These are phyloP conservation scores for Botia kubotai DNA, from an alignment of 2,797 vertebrate genomes.

Conservation along the genomic window DNA sequence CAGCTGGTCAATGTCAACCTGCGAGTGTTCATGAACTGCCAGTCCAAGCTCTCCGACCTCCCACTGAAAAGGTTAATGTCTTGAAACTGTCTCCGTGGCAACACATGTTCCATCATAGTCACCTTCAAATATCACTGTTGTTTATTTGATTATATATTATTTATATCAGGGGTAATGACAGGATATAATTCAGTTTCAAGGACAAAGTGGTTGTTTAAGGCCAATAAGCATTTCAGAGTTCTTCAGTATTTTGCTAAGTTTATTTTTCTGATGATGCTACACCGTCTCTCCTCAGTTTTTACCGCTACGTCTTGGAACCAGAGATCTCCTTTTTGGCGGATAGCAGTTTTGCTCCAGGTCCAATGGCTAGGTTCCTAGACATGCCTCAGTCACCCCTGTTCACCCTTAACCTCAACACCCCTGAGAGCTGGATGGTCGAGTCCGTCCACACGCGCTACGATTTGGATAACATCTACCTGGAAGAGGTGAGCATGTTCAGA, in stretches of 20 bases:
- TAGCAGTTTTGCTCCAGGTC: conserved; percentile 85
- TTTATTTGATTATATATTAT: not conserved
- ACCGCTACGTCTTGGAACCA: conserved; percentile 93
- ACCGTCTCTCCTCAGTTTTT: conserved; percentile 81
- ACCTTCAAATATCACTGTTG: conserved; percentile 6
- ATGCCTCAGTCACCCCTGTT: conserved; percentile 97
- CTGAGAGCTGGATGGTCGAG: conserved; percentile 99
- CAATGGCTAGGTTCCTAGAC: conserved; percentile 94
- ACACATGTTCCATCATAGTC: conserved; percentile 1
- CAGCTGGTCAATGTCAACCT: conserved; percentile 94
- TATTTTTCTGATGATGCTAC: not conserved
- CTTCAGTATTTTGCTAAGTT: not conserved
- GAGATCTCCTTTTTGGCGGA: conserved; percentile 89
- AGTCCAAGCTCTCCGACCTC: conserved; percentile 97
- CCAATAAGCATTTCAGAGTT: not conserved
- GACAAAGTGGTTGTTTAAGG: not conserved
- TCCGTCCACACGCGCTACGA: conserved; percentile 94
- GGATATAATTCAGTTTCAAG: not conserved
- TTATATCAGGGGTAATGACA: not conserved
- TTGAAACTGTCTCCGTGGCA: not conserved
- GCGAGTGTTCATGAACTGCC: conserved; percentile 98
- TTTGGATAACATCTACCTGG: conserved; percentile 97
- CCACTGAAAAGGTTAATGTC: conserved; percentile 93
- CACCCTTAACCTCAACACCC: conserved; percentile 94
- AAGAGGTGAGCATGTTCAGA: conserved; percentile 83